Percentiles rank a stretch among this genome's conserved stretches.
phyloP scores from a whole-genome alignment of 2,888 invertebrate species.

The Aleiodes testaceus region DNA sequence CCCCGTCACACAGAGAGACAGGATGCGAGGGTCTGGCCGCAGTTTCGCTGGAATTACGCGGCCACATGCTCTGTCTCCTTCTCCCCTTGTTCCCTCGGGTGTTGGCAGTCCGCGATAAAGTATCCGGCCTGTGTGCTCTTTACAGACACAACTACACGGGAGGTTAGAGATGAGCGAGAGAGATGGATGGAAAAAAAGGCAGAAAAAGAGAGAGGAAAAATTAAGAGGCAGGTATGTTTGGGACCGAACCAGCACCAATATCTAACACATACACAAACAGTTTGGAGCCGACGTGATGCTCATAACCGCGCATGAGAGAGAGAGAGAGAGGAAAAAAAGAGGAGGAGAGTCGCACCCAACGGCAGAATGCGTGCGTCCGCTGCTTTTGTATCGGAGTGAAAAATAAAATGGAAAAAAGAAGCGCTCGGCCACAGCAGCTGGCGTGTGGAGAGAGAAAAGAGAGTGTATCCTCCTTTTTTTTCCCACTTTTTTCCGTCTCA shows the following conservation, averaged over 20 bases:
- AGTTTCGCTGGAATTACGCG: constrained; percentile 55
- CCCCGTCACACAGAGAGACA: constrained; percentile 70
- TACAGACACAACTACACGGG: neutral
- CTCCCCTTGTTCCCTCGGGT: neutral
- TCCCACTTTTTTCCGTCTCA: constrained; percentile 32
- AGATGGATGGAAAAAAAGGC: constrained; percentile 42
- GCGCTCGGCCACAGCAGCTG: constrained; percentile 25
- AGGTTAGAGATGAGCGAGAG: constrained; percentile 27
- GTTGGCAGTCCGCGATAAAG: constrained; percentile 25
- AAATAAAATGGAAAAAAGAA: neutral
- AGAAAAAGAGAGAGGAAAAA: constrained; percentile 32
- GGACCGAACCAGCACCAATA: constrained; percentile 39
- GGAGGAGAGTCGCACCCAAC: constrained; percentile 24
- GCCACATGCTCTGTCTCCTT: constrained; percentile 15
- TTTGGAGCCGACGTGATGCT: constrained; percentile 27
- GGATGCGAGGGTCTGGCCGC: constrained; percentile 71
- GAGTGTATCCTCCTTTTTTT: neutral
- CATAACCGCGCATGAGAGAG: constrained; percentile 36
- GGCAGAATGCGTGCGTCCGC: constrained; percentile 36
- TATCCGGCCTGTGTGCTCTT: constrained; percentile 20
- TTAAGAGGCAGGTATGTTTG: constrained; percentile 47
- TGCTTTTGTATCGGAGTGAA: constrained; percentile 35
- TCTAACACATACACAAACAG: constrained; percentile 11
- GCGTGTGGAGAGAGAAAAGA: constrained; percentile 8
- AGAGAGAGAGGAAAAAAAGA: constrained; percentile 15